These are phyloP conservation scores for Episyrphus balteatus DNA, from an alignment of 1,140 invertebrate species.

Conservation along the genomic window DNA sequence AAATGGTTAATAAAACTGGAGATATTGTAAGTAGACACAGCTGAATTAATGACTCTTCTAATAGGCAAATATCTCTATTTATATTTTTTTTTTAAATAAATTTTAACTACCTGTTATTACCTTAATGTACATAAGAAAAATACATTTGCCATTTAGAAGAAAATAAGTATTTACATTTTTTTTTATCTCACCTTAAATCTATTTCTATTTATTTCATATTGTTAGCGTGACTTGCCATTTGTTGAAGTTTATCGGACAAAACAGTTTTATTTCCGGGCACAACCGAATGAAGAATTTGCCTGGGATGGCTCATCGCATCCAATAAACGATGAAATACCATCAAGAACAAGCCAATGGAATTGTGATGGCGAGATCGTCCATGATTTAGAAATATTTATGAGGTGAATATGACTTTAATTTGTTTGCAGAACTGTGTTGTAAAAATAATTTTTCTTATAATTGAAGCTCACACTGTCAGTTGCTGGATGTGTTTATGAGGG, in stretches of 20 bases:
- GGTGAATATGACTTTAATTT: slow-evolving; percentile 37
- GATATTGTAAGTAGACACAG: slow-evolving; percentile 42
- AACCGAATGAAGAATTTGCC: slow-evolving; percentile 19
- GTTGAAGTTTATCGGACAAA: slow-evolving; percentile 64
- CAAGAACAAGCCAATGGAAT: slow-evolving; percentile 60
- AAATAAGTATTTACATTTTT: too few species aligned
- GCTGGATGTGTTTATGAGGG: slow-evolving; percentile 44
- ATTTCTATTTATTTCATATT: slow-evolving; percentile 37
- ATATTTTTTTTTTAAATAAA: slow-evolving; percentile 4
- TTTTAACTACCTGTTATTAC: too few species aligned
- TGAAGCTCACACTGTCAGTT: slow-evolving; percentile 43
- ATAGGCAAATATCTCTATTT: background rate
- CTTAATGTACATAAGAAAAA: too few species aligned
- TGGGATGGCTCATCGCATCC: slow-evolving; percentile 25
- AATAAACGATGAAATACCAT: slow-evolving; percentile 11
- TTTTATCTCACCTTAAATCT: too few species aligned
- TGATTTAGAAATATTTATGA: slow-evolving; percentile 56
- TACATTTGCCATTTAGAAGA: too few species aligned
- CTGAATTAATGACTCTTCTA: background rate
- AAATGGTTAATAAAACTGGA: slow-evolving; percentile 45
- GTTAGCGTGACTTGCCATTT: slow-evolving; percentile 55
- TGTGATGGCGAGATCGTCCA: slow-evolving; percentile 74
- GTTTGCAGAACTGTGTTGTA: background rate
- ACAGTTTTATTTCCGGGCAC: slow-evolving; percentile 59
- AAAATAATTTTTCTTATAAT: slow-evolving; percentile 2